A percentile compares a stretch with the other conserved stretches of the same genome.
Evolutionary conservation across 2,797 vertebrate genomes (phyloP).

Genomic region (Miichthys miiuy): DNA sequence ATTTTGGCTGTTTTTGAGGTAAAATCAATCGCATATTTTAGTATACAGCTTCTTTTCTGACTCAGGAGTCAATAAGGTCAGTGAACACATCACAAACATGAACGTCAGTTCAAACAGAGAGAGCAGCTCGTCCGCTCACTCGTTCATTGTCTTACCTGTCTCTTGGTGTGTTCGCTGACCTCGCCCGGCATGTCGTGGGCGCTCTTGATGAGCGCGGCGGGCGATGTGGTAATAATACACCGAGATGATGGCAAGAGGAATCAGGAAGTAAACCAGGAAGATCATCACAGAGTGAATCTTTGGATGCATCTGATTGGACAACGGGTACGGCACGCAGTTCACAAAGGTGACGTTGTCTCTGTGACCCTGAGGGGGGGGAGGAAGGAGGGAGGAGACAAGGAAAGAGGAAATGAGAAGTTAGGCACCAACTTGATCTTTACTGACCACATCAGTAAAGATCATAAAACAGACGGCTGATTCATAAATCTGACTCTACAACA

Average conservation of each 20-base stretch:
- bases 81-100: too few species aligned
- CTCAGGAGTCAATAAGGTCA: too few species aligned
- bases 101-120: too few species aligned
- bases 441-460: not conserved
- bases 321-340: slow-evolving; percentile 93
- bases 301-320: slow-evolving; percentile 91
- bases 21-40: too few species aligned
- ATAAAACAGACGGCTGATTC: slow-evolving; percentile 24
- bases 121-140: not conserved
- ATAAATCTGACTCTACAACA: slow-evolving; percentile 20
- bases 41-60: too few species aligned
- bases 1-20: too few species aligned
- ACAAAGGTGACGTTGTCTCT: slow-evolving; percentile 88
- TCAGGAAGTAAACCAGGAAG: slow-evolving; percentile 95
- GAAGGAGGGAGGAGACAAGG: not conserved
- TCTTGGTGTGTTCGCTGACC: slow-evolving; percentile 92
- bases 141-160: slow-evolving; percentile 85
- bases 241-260: slow-evolving; percentile 93
- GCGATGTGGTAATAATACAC: slow-evolving; percentile 96
- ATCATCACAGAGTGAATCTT: slow-evolving; percentile 95
- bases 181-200: slow-evolving; percentile 95
- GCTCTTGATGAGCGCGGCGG: slow-evolving; percentile 91
- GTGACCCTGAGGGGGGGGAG: slow-evolving; percentile 67
- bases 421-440: too few species aligned
- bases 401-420: too few species aligned